These are phyloP conservation scores for Puffinus mauretanicus DNA, from an alignment of 2,113 vertebrate species.

Conservation along the genomic window DNA sequence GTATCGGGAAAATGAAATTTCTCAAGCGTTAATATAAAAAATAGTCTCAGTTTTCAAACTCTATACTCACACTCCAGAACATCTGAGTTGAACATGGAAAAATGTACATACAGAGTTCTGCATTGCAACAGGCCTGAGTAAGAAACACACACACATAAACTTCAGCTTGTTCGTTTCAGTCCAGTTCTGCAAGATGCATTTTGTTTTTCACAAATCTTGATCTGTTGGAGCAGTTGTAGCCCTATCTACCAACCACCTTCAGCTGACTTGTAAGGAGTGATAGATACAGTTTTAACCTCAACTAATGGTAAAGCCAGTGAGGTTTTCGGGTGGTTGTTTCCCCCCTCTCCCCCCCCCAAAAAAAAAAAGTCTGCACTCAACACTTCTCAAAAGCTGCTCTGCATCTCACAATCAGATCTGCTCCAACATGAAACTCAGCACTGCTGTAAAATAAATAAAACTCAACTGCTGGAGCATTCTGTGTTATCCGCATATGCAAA, in stretches of 20 bases:
- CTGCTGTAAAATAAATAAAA: neutral
- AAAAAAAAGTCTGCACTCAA: neutral
- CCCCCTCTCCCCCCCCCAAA: accelerated
- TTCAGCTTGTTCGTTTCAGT: neutral
- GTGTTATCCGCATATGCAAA: neutral
- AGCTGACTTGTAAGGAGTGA: neutral
- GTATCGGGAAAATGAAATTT: neutral
- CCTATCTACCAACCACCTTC: neutral
- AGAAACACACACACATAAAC: neutral
- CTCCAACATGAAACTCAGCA: neutral
- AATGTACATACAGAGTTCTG: neutral
- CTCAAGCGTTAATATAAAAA: neutral
- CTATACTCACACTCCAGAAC: neutral
- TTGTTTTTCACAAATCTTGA: neutral
- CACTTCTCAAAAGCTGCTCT: neutral
- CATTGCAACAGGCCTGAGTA: neutral
- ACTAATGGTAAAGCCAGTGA: neutral
- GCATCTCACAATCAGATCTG: neutral
- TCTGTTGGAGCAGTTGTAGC: neutral
- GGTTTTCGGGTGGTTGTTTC: neutral
- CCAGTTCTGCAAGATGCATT: neutral
- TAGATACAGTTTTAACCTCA: neutral
- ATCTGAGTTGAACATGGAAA: neutral
- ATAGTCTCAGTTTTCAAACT: neutral
- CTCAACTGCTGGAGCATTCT: neutral